phyloP scores from a whole-genome alignment of 2,113 vertebrate genomes.

The Gopherus evgoodei region DNA sequence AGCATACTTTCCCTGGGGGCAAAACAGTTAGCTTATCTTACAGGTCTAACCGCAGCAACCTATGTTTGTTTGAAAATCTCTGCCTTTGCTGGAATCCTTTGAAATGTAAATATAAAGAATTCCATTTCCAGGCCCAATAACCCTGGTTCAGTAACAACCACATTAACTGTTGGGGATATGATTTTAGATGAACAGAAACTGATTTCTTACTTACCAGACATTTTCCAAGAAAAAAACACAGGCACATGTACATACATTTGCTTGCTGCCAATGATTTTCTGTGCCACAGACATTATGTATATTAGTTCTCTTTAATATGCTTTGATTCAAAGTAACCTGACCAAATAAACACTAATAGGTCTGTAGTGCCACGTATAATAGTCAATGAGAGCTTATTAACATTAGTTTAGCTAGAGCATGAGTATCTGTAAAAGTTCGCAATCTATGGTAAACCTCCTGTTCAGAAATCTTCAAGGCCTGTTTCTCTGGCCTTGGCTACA shows the following conservation, averaged over 20 bases:
- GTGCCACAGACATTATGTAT: not conserved
- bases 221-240: constrained; percentile 51
- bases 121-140: constrained; percentile 22
- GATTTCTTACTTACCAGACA: constrained; percentile 52
- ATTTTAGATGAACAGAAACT: constrained; percentile 39
- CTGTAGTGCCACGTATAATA: not conserved
- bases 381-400: not conserved
- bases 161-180: constrained; percentile 25
- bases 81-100: constrained; percentile 41
- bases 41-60: not conserved
- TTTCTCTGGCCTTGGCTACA: not conserved
- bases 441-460: not conserved
- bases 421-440: not conserved
- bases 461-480: not conserved
- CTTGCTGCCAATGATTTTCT: constrained; percentile 64
- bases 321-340: not conserved
- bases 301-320: not conserved
- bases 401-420: not conserved
- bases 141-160: constrained; percentile 11
- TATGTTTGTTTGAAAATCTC: constrained; percentile 8
- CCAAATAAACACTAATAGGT: not conserved
- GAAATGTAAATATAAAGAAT: constrained; percentile 38
- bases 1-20: not conserved
- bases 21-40: not conserved
- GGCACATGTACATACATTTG: constrained; percentile 17